Evolutionary conservation across 1,140 invertebrate species (phyloP), one percentile per base, ranked within the genome.

Genomic region (Heterodera schachtii): DNA sequence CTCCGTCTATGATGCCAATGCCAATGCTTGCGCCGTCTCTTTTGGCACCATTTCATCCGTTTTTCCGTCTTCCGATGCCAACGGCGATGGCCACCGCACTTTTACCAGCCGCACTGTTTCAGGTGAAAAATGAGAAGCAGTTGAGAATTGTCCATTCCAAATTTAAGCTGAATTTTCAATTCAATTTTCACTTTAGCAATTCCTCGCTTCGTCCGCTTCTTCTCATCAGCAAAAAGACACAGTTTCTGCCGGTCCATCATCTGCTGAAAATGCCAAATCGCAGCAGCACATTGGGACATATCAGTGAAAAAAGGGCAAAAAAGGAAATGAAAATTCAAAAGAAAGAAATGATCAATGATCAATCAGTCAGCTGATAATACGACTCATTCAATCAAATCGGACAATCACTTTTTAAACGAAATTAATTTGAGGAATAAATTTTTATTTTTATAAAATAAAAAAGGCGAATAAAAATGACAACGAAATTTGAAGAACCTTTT

Each of bases 1-100:
- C 16, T 8, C 52, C 52, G 9, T 16, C 31, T 0, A 31, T 31
- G 31, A 31, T 11, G 57, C 4, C 57, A 5, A 19, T 64, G 57
- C 57, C 73, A 64, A 21, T 64, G 49, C 73, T 21, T 7, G 41
- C n/a, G 60, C 41, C 46, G 19, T 7, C 46, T 19, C 60, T 69
- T 19, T n/a, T 69, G 31, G 44, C 76, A 11, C 69, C 76, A 9
- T 19, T 78, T 0, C 69, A 47, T n/a, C 47, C 76, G 69, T 52
- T 69, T 6, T 67, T 60, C 69, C 57, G n/a, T 31, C n/a, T 69
- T 46, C 76, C 76, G 8, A 57, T 78, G 44, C 60, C 73, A 21
- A 75, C 73, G 21, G 9, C 73, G 3, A 44, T 75, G 44, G 73
- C 73, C 21, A 64, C 73, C 3, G 9, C 73, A 8, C 73, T 75